Base-by-base conservation (phyloP, 1,140 invertebrate genomes). In the Rhyzopertha dominica region DNA sequence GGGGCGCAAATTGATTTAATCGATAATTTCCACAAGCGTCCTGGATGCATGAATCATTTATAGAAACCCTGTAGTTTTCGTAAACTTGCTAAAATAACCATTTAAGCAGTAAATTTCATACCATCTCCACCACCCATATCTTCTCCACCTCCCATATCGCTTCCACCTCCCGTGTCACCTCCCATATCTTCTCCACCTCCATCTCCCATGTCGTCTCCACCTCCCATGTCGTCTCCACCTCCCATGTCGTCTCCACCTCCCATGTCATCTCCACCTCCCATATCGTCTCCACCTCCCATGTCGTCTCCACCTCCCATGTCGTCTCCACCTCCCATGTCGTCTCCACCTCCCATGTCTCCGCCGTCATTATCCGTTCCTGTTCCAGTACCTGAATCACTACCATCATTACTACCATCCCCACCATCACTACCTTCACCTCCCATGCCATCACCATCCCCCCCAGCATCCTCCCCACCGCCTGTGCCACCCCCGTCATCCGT, bases 381-480 rank as follows among this genome's bases (percentile, higher is more conserved):
- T 24, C 34, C 46, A 10, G 28, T 39, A 47, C 17, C 44, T 4
- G 9, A 28, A 13, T 17, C 36, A 10, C 30, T 39, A n/a, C 13
- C 28, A 17, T 28, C 48, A 31, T 32, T 42, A 18, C 28, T 48
- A 34, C 24, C 46, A 19, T 22, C 41, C 3, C 19, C 37, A 2
- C 39, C 47, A 32, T 34, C 43, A 37, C 39, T 46, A 38, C 13
- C 40, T 9, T 23, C 47, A 25, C 30, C 40, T 16, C 38, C 51
- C 18, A 8, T 35, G 7, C 29, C 47, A 23, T 9, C 37, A 3
- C 35, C 47, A 4, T 26, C 51, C 18, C 40, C 46, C 4, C 16
- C 47, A 40, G 31, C 38, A 29, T 26, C 44, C 22, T 34, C 45
- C 2, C 23, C 50, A 25, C 43, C 47, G 16, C 24, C 50, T 17